Percentiles rank a stretch among this genome's conserved stretches.
Evolutionary conservation across 2,888 invertebrate species (phyloP).

Genomic region (Perithous albicinctus): DNA sequence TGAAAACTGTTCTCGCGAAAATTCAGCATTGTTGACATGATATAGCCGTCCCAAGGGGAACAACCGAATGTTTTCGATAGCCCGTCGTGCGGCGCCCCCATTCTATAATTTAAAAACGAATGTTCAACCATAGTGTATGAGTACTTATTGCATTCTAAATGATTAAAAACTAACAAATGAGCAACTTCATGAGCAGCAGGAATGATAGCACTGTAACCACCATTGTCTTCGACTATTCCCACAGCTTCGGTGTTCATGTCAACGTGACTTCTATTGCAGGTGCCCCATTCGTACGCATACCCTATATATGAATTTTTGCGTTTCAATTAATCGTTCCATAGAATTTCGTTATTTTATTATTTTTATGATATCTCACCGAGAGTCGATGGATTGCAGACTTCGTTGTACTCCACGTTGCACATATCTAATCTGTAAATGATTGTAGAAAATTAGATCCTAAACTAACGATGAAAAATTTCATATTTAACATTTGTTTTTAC

Average conservation of each 20-base stretch:
- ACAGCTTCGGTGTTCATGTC: conserved; percentile 75
- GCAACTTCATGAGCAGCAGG: conserved; percentile 80
- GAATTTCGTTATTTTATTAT: background rate
- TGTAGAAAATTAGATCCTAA: background rate
- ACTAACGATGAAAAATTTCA: background rate
- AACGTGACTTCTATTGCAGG: conserved; percentile 74
- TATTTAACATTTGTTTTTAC: background rate
- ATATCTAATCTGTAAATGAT: conserved; percentile 72
- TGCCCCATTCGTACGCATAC: conserved; percentile 77
- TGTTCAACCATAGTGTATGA: background rate
- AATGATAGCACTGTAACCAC: conserved; percentile 78
- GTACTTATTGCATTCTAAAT: background rate
- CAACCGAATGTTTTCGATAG: conserved; percentile 63
- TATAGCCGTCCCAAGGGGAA: conserved; percentile 70
- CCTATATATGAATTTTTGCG: conserved; percentile 64
- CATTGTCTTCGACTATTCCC: conserved; percentile 80
- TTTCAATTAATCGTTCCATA: background rate
- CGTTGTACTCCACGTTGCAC: conserved; percentile 70
- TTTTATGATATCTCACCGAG: conserved; percentile 70
- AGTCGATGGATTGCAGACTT: conserved; percentile 72
- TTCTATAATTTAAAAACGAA: conserved; percentile 69
- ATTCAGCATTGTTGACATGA: conserved; percentile 74
- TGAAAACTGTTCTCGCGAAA: conserved; percentile 72
- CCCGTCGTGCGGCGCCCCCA: conserved; percentile 79
- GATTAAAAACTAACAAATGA: conserved; percentile 76